Conservation (phyloP, 2,888 invertebrate genomes). For the Calliphora vomitoria region DNA sequence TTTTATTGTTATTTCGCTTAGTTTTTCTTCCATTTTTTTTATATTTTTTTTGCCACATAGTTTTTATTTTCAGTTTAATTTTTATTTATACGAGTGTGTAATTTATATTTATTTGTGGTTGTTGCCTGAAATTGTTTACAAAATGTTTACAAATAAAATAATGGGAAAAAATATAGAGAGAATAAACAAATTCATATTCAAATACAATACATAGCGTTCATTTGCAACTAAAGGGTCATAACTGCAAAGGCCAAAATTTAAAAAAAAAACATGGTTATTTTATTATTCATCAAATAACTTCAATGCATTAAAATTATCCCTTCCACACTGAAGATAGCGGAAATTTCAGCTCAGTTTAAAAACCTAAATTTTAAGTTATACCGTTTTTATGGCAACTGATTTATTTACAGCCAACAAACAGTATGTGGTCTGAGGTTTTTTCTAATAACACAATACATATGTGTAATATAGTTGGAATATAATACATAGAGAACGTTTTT, state of each 20-base stretch:
- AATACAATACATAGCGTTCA: neutral
- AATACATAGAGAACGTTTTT: too few relatives aligned
- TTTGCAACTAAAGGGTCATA: too few relatives aligned
- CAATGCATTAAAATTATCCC: too few relatives aligned
- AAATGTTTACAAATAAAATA: constrained; percentile 56
- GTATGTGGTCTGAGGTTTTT: constrained; percentile 43
- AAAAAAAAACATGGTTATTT: too few relatives aligned
- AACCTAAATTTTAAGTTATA: too few relatives aligned
- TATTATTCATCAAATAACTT: too few relatives aligned
- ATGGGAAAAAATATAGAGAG: neutral
- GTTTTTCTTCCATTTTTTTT: too few relatives aligned
- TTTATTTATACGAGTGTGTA: constrained; percentile 12
- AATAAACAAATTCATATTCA: neutral
- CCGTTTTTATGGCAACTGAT: too few relatives aligned
- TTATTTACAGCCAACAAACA: constrained; percentile 7
- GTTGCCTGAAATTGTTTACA: constrained; percentile 59
- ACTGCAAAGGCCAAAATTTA: too few relatives aligned
- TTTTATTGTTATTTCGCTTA: constrained; percentile 1
- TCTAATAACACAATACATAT: constrained; percentile 19
- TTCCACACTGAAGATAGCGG: too few relatives aligned
- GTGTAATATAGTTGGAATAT: neutral
- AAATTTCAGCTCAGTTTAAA: too few relatives aligned
- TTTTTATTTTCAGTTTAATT: constrained; percentile 23
- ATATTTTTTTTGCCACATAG: too few relatives aligned
- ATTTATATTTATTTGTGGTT: constrained; percentile 68